These are phyloP conservation scores for Pedetes capensis DNA, from an alignment of 2,113 vertebrate genomes.

Conservation along the genomic window DNA sequence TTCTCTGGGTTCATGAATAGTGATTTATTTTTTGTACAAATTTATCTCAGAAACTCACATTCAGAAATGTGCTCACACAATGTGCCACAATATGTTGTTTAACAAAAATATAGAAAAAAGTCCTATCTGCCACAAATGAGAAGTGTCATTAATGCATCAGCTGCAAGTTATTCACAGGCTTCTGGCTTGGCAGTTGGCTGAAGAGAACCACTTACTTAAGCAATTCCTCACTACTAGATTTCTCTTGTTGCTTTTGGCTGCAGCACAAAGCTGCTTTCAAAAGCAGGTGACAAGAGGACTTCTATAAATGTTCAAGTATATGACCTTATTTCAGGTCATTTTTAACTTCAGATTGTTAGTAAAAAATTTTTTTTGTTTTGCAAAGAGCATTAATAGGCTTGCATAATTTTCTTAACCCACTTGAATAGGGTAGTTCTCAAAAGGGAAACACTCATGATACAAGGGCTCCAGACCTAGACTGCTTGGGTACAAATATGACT, in stretches of 20 bases:
- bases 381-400: not conserved
- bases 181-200: constrained; percentile 56
- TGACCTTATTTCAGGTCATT: constrained; percentile 40
- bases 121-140: constrained; percentile 23
- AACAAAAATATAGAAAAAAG: constrained; percentile 67
- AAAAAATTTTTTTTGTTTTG: not conserved
- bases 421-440: not conserved
- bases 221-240: constrained; percentile 25
- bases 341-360: constrained; percentile 22
- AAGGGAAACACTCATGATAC: not conserved
- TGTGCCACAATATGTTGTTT: constrained; percentile 71
- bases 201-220: constrained; percentile 49
- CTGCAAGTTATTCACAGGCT: constrained; percentile 39
- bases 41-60: constrained; percentile 59
- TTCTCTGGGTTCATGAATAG: constrained; percentile 47
- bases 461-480: not conserved
- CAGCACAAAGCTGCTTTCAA: constrained; percentile 48
- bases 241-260: constrained; percentile 59
- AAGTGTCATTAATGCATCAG: constrained; percentile 9
- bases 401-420: not conserved
- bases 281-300: constrained; percentile 66
- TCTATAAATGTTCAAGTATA: not conserved
- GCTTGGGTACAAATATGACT: not conserved
- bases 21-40: constrained; percentile 19
- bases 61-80: constrained; percentile 61